These are phyloP conservation scores for Neomonachus schauinslandi DNA, from an alignment of 2,113 vertebrate genomes.

Conservation along the genomic window DNA sequence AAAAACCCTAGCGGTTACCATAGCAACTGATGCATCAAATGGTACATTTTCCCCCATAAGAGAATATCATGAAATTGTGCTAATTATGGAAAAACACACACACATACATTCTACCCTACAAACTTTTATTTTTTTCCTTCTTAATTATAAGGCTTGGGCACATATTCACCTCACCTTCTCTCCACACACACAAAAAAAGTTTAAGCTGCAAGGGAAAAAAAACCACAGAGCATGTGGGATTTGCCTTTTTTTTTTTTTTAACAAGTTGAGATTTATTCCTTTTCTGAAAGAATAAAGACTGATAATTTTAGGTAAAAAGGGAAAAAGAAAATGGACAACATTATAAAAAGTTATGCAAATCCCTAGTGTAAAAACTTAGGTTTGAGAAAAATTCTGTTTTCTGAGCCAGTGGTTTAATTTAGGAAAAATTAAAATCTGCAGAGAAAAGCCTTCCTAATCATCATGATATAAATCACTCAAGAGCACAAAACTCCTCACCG, in stretches of 20 bases:
- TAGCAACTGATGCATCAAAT: conserved; percentile 60
- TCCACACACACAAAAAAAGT: neutral
- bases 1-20: conserved; percentile 22
- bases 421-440: conserved; percentile 43
- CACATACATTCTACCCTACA: neutral
- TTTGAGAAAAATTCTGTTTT: conserved; percentile 10
- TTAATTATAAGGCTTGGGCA: neutral
- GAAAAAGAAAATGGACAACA: conserved; percentile 14
- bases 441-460: conserved; percentile 49
- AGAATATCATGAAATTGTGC: conserved; percentile 34
- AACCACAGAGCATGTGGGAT: neutral
- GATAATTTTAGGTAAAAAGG: conserved; percentile 13
- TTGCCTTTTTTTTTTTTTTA: neutral
- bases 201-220: neutral
- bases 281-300: neutral
- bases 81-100: neutral
- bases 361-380: neutral
- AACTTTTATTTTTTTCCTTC: neutral
- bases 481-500: neutral
- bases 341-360: neutral
- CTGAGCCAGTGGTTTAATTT: neutral
- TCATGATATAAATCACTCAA: conserved; percentile 41
- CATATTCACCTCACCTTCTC: neutral
- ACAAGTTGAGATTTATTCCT: neutral
- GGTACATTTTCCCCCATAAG: neutral